Base-by-base conservation (phyloP, 2,113 vertebrate genomes). In the Centropristis striata region DNA sequence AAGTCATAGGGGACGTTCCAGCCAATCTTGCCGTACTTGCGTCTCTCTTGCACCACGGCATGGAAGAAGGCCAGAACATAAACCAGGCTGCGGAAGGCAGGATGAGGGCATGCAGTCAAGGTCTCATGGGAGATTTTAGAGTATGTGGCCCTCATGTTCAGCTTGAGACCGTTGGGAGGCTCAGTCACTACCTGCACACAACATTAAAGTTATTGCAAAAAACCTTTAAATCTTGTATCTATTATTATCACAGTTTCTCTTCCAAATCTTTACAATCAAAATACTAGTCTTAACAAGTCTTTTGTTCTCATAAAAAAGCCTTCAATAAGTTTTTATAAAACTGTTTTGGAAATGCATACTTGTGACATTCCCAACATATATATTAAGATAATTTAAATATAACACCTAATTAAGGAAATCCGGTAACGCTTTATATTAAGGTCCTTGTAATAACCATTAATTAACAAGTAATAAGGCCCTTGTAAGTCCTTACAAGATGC, bases 1-100 rank as follows among this genome's bases (percentile, higher is more conserved):
- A 99, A 99, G 92, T 99, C 97, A 0, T 98, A 99, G 0, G 93
- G 88, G 10, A 99, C 95, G 0, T 99, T 99, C 98, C 98, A 99
- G 46, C 98, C 98, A 1, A 97, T 96, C 90, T 99, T 99, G 71
- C 98, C 98, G 5, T 99, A 99, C 87, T 99, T 99, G 73, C 98
- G 94, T 12, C 98, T 92, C 86, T 99, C 98, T 90, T 98, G 98
- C 55, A 99, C 97, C 81, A 99, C 98, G 0, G 97, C 98, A 0
- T 99, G 98, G 94, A 99, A 99, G 83, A 99, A 99, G 1, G 97
- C 93, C 89, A 99, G 83, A 79, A 97, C 97, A 0, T 96, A 99
- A 55, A 99, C 96, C 86, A 99, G 93, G 32, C 97, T 84, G 86
- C 96, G 94, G 88, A 96, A 99, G 6, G 96, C 96, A 0, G 94